phyloP scores from a whole-genome alignment of 2,888 invertebrate genomes.

The Sinodicranocentrus sp. region DNA sequence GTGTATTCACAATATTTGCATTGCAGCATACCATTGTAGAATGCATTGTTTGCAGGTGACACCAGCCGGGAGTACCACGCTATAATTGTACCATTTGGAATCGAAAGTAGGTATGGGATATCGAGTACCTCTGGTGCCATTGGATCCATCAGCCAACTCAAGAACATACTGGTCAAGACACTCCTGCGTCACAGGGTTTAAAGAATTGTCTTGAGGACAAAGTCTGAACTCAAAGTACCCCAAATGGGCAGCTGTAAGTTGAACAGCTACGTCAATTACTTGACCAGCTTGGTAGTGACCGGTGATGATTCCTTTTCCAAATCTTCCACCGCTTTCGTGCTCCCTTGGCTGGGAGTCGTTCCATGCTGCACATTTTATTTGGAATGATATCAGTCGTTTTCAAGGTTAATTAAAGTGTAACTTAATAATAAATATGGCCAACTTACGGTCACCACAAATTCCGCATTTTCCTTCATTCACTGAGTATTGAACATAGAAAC shows the following conservation, averaged over 20 bases:
- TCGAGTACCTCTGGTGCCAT: no score
- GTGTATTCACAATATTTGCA: slow-evolving; percentile 15
- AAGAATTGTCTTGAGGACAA: slow-evolving; percentile 77
- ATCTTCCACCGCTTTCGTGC: slow-evolving; percentile 77
- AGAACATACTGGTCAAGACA: slow-evolving; percentile 77
- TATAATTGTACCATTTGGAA: neutral
- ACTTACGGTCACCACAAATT: slow-evolving; percentile 79
- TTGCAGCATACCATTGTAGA: slow-evolving; percentile 67
- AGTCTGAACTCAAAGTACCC: slow-evolving; percentile 78
- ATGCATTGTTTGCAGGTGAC: slow-evolving; percentile 70
- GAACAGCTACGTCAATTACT: slow-evolving; percentile 56
- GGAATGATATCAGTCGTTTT: neutral
- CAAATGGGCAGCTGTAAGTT: slow-evolving; percentile 72
- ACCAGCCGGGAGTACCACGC: slow-evolving; percentile 38
- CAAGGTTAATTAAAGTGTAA: neutral
- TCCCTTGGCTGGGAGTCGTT: slow-evolving; percentile 75
- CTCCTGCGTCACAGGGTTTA: slow-evolving; percentile 76
- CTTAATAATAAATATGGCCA: neutral
- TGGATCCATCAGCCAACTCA: slow-evolving; percentile 76
- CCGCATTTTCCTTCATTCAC: slow-evolving; percentile 79
- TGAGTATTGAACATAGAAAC: slow-evolving; percentile 59
- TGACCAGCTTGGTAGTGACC: slow-evolving; percentile 76
- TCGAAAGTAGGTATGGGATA: slow-evolving; percentile 51
- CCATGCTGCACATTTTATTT: slow-evolving; percentile 73
- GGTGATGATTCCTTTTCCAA: slow-evolving; percentile 77